A percentile compares a stretch with the other conserved stretches of the same genome.
phyloP scores from a whole-genome alignment of 2,113 vertebrate genomes.

The Apeltes quadracus region DNA sequence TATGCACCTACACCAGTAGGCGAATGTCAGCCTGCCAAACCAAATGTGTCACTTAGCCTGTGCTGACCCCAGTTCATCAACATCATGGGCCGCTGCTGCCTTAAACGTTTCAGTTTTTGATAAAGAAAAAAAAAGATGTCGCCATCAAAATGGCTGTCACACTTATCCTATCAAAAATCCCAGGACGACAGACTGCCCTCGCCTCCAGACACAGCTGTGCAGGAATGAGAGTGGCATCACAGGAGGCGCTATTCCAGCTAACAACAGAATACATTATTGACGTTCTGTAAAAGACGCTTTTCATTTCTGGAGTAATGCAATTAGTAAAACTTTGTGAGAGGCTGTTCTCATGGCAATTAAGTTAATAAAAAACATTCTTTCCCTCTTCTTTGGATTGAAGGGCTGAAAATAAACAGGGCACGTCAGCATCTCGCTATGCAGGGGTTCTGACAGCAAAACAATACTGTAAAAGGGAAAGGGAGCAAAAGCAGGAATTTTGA shows the following conservation, averaged over 20 bases:
- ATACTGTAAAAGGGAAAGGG: conserved; percentile 13
- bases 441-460: conserved; percentile 12
- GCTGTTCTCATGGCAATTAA: conserved; percentile 21
- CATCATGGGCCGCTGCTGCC: conserved; percentile 36
- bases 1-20: conserved; percentile 53
- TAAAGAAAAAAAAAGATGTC: conserved; percentile 63
- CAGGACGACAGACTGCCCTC: conserved; percentile 56
- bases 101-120: conserved; percentile 49
- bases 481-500: not conserved
- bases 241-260: conserved; percentile 27
- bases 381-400: conserved; percentile 59
- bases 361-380: conserved; percentile 54
- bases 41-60: conserved; percentile 29
- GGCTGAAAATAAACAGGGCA: conserved; percentile 56
- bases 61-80: conserved; percentile 23
- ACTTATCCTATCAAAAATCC: conserved; percentile 64
- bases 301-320: conserved; percentile 51
- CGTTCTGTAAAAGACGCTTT: conserved; percentile 46
- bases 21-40: conserved; percentile 56
- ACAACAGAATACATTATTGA: conserved; percentile 42
- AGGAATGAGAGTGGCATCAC: conserved; percentile 49
- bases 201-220: conserved; percentile 56
- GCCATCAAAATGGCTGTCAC: conserved; percentile 60
- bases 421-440: conserved; percentile 34
- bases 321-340: conserved; percentile 47